A percentile compares a stretch with the other conserved stretches of the same genome.
Evolutionary conservation across 2,888 invertebrate species (phyloP).

Genomic region (Sesia bembeciformis): DNA sequence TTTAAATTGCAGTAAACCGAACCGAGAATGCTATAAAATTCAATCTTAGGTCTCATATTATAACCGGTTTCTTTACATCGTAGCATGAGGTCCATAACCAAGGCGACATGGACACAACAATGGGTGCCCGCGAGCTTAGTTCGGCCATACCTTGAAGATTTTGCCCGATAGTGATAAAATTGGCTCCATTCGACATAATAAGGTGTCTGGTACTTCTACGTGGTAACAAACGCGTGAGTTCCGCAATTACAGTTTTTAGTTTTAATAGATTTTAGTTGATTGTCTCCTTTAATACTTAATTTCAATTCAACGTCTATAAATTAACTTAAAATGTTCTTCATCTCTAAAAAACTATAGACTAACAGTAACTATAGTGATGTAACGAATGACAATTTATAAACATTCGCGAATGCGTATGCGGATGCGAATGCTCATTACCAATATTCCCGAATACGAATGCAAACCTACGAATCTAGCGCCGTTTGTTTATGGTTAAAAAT

Average conservation of each 20-base stretch:
- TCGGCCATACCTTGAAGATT: conserved; percentile 43
- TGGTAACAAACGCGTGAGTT: conserved; percentile 29
- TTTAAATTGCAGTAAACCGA: conserved; percentile 26
- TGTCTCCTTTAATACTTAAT: too few species aligned
- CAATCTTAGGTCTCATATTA: conserved; percentile 36
- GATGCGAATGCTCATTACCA: too few species aligned
- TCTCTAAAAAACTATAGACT: too few species aligned
- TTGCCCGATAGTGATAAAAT: conserved; percentile 56
- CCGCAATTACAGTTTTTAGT: conserved; percentile 6
- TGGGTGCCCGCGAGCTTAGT: conserved; percentile 35
- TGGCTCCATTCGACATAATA: conserved; percentile 45
- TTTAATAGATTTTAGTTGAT: too few species aligned
- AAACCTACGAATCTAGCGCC: too few species aligned
- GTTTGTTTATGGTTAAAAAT: too few species aligned
- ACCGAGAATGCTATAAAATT: conserved; percentile 46
- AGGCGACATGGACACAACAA: conserved; percentile 49
- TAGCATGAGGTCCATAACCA: conserved; percentile 31
- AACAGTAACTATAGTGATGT: too few species aligned
- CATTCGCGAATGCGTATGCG: too few species aligned
- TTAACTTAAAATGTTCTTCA: too few species aligned
- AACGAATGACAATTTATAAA: too few species aligned
- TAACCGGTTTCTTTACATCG: conserved; percentile 51
- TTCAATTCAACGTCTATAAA: too few species aligned
- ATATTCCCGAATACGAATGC: too few species aligned
- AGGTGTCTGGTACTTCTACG: conserved; percentile 24